Percentiles rank a stretch among this genome's conserved stretches.
Conservation (phyloP, 2,797 vertebrate genomes). For the Synanceia verrucosa region DNA sequence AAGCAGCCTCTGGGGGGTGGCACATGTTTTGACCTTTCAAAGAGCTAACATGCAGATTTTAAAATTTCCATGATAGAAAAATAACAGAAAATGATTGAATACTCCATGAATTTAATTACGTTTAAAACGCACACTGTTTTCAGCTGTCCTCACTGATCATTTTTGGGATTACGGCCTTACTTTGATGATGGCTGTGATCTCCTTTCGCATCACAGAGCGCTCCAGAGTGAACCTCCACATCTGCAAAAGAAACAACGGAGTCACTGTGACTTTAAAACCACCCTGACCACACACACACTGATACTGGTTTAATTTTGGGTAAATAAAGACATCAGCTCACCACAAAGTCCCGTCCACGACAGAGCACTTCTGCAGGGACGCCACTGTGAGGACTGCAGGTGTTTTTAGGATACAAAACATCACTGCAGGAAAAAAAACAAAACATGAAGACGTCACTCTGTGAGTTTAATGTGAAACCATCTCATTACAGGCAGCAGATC, state of each 20-base stretch:
- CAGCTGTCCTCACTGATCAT: background rate
- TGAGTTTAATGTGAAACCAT: background rate
- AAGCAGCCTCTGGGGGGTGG: background rate
- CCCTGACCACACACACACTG: background rate
- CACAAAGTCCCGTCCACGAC: slow-evolving; percentile 95
- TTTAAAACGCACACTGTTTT: background rate
- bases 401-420: slow-evolving; percentile 96
- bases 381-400: slow-evolving; percentile 96
- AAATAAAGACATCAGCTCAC: slow-evolving; percentile 77
- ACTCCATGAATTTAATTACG: background rate
- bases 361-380: slow-evolving; percentile 94
- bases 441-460: background rate
- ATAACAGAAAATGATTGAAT: background rate
- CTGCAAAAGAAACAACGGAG: slow-evolving; percentile 69
- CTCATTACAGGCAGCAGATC: fast-evolving
- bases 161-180: slow-evolving; percentile 69
- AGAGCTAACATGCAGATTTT: background rate
- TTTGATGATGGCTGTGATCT: slow-evolving; percentile 91
- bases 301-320: background rate
- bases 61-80: background rate
- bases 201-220: slow-evolving; percentile 94
- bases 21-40: background rate
- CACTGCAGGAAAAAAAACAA: slow-evolving; percentile 78
- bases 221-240: slow-evolving; percentile 98
- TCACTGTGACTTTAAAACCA: background rate